Evolutionary conservation across 2,113 vertebrate species (phyloP), one percentile per base, ranked within the genome.

Genomic region (Echinops telfairi): DNA sequence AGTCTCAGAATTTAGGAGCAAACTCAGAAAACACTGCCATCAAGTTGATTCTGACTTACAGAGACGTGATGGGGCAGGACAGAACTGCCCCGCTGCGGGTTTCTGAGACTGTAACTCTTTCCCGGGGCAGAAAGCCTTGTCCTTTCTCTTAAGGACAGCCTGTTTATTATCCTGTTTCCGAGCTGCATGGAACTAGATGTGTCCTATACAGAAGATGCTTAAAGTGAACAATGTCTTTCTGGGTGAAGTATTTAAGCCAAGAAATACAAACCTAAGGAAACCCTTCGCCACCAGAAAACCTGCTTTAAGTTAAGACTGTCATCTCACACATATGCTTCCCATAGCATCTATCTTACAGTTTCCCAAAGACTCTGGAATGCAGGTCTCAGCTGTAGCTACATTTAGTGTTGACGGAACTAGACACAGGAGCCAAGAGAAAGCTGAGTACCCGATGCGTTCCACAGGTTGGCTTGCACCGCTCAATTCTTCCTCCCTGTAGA

Each of bases 221-320:
- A 33, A 31, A 31, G 53, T 58, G 10, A 58, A 19, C 75, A 71
- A 86, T 47, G 16, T 40, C 84, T 85, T 96, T 68, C 68, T 78
- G 80, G 27, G 62, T 89, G 89, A 89, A 82, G 77, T 47, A 88
- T 38, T 86, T 66, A 60, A 80, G 64, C 66, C 43, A 87, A 94
- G 3, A 31, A 19, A 47, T n/a, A 27, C 43, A 62, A 83, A 79
- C 5, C 43, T 57, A 70, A 94, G 68, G 93, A 40, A 86, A 93
- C 2, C 6, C 25, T 25, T 27, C 29, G 64, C 29, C 9, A 2
- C 64, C 64, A 15, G 1, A 43, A 86, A 2, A 79, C 60, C 76
- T 91, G 57, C 38, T 92, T 81, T 68, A 57, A 92, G 53, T 71
- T 53, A 64, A 83, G 64, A 40, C 20, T 43, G 20, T 89, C 27